A percentile compares a stretch with the other conserved stretches of the same genome.
These are phyloP conservation scores for Fratercula arctica DNA, from an alignment of 2,797 vertebrate genomes.

Conservation along the genomic window DNA sequence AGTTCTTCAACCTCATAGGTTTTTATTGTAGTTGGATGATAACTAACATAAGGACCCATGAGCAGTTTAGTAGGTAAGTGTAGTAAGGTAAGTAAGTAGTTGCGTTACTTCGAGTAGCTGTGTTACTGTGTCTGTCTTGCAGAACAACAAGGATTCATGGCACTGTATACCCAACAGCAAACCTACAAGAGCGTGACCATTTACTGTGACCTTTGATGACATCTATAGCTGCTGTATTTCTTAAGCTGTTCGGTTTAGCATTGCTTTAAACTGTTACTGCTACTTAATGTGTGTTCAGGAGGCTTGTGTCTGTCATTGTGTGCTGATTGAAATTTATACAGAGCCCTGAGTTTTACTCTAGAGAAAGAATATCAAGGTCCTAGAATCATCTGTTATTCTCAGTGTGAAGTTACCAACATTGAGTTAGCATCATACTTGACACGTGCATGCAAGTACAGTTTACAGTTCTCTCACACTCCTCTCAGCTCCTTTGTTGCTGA, in stretches of 20 bases:
- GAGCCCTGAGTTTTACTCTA: background rate
- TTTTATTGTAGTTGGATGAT: background rate
- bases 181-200: background rate
- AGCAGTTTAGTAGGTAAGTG: background rate
- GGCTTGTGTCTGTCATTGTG: background rate
- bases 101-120: background rate
- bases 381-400: background rate
- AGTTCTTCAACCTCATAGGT: background rate
- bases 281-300: background rate
- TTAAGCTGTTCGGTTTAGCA: background rate
- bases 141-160: rapidly evolving
- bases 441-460: background rate
- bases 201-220: background rate
- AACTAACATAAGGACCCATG: rapidly evolving
- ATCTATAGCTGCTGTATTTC: background rate
- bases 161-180: background rate
- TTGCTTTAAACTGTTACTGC: background rate
- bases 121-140: background rate
- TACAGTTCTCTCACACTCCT: rapidly evolving
- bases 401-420: background rate
- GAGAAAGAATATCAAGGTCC: background rate
- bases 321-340: background rate
- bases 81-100: too few species aligned
- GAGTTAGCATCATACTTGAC: background rate
- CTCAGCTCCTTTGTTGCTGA: background rate